These are phyloP conservation scores for Diabrotica balteata DNA, from an alignment of 2,888 invertebrate genomes.

Conservation along the genomic window DNA sequence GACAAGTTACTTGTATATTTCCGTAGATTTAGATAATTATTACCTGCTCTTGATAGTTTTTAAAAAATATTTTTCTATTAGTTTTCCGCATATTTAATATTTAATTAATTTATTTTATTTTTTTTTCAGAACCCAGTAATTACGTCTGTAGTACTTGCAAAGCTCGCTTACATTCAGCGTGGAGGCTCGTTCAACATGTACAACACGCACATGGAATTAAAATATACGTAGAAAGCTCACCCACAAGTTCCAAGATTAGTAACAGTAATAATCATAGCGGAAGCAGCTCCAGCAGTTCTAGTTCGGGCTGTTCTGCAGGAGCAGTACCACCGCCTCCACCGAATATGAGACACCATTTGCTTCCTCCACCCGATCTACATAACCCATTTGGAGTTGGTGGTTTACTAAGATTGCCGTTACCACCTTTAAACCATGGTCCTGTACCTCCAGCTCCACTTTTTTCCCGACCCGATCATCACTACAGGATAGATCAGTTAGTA, in stretches of 20 bases:
- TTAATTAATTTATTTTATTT: conserved; percentile 34
- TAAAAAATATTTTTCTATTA: too few relatives aligned
- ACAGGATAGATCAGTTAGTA: conserved; percentile 84
- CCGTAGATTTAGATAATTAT: too few relatives aligned
- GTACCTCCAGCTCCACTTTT: conserved; percentile 78
- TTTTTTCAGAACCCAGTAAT: conserved; percentile 88
- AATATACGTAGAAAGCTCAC: conserved; percentile 80
- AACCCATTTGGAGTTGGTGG: conserved; percentile 78
- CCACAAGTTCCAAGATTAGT: conserved; percentile 58
- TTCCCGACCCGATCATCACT: conserved; percentile 80
- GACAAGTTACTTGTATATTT: too few relatives aligned
- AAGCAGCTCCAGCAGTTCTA: conserved; percentile 62
- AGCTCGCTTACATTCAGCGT: conserved; percentile 89
- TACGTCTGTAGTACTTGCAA: conserved; percentile 95
- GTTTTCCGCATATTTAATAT: not conserved
- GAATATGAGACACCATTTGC: conserved; percentile 71
- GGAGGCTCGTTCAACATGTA: conserved; percentile 93
- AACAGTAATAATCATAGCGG: conserved; percentile 65
- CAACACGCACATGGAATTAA: conserved; percentile 93
- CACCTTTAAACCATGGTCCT: conserved; percentile 73
- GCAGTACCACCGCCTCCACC: conserved; percentile 68
- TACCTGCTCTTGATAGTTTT: too few relatives aligned
- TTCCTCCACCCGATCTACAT: conserved; percentile 77
- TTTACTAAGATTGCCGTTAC: conserved; percentile 78
- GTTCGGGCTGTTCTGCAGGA: conserved; percentile 63